Evolutionary conservation across 2,113 vertebrate genomes (phyloP).

Genomic region (Neomonachus schauinslandi): DNA sequence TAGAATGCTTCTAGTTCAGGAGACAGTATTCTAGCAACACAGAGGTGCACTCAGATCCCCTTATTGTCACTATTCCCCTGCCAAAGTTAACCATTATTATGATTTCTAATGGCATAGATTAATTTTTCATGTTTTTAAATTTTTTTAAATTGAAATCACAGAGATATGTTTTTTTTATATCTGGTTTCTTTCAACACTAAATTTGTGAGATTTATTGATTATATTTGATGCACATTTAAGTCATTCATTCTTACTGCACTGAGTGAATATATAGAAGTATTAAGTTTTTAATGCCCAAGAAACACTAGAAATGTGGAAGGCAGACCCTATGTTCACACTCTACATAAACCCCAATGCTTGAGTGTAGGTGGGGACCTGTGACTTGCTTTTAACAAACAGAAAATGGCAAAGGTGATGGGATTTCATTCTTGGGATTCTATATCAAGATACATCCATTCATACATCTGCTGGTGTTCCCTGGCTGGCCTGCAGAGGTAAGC

Average conservation of each 20-base stretch:
- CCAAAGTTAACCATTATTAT: not conserved
- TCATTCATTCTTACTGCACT: not conserved
- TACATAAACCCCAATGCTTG: rapidly evolving
- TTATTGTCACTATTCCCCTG: not conserved
- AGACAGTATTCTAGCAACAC: not conserved
- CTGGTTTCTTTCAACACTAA: not conserved
- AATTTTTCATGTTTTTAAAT: not conserved
- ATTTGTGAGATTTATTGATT: not conserved
- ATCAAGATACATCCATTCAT: too few relatives aligned
- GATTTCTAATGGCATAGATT: not conserved
- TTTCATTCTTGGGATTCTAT: not conserved
- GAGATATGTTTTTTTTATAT: not conserved
- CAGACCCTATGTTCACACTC: rapidly evolving
- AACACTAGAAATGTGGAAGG: not conserved
- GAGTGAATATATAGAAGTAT: not conserved
- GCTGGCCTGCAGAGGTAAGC: not conserved
- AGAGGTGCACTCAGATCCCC: rapidly evolving
- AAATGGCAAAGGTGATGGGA: not conserved
- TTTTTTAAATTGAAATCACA: not conserved
- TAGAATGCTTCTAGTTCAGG: not conserved
- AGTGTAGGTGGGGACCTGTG: not conserved
- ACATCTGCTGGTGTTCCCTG: not conserved
- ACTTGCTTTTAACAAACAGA: not conserved
- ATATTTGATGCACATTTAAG: not conserved
- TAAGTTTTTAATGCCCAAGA: not conserved